Conservation (phyloP, 2,888 invertebrate genomes). For the Zaprionus obscuricornis region DNA sequence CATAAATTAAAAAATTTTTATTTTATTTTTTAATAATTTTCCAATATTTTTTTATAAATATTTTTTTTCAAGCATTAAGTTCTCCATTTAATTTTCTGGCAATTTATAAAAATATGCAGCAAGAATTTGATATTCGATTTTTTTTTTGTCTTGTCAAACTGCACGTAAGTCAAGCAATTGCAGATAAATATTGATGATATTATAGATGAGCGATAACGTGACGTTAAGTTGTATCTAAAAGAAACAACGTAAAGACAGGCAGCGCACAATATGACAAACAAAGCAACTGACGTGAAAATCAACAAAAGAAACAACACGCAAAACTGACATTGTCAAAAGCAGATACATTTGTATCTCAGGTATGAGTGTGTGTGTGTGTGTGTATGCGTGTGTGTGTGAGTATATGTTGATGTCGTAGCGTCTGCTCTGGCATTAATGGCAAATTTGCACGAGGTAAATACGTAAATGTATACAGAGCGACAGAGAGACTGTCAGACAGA, state of each 20-base stretch:
- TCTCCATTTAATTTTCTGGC: no score
- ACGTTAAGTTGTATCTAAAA: slow-evolving; percentile 24
- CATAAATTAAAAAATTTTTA: no score
- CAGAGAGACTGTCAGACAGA: slow-evolving; percentile 3
- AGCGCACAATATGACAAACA: slow-evolving; percentile 45
- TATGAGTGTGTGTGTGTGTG: slow-evolving; percentile 10
- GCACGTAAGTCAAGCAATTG: background rate
- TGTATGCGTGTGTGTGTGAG: slow-evolving; percentile 20
- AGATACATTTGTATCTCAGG: slow-evolving; percentile 57
- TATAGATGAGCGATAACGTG: slow-evolving; percentile 13
- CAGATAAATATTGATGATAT: slow-evolving; percentile 8
- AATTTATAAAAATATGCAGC: no score
- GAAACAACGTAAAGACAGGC: slow-evolving; percentile 43
- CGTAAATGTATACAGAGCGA: slow-evolving; percentile 23
- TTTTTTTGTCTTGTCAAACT: no score
- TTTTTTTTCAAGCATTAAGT: no score
- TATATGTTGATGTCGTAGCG: slow-evolving; percentile 33
- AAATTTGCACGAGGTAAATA: slow-evolving; percentile 78
- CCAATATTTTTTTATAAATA: no score
- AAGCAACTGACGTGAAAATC: slow-evolving; percentile 47
- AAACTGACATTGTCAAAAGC: slow-evolving; percentile 53
- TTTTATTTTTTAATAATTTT: no score
- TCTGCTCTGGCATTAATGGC: slow-evolving; percentile 74
- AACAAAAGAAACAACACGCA: slow-evolving; percentile 45
- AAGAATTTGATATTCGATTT: no score